phyloP scores from a whole-genome alignment of 2,888 invertebrate genomes.

The Eretmocerus hayati region DNA sequence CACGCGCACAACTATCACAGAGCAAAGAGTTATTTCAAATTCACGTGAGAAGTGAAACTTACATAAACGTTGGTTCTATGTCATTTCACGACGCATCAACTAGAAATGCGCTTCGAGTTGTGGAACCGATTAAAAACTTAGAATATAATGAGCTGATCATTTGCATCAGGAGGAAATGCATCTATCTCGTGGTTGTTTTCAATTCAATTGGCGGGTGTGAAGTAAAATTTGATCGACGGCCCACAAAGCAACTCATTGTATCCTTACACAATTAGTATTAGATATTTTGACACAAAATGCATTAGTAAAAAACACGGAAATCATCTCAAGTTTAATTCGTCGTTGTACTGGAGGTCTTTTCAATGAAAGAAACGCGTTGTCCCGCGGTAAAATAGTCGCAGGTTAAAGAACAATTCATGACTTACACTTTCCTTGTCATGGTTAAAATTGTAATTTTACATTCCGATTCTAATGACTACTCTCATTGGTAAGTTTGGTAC shows the following conservation, averaged over 20 bases:
- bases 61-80: not conserved
- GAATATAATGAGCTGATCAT: no score
- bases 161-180: not conserved
- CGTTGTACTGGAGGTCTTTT: constrained; percentile 22
- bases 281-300: constrained; percentile 10
- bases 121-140: no score
- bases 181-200: no score
- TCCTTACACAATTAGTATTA: constrained; percentile 14
- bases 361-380: no score
- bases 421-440: constrained; percentile 14
- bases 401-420: constrained; percentile 20
- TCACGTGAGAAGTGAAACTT: constrained; percentile 6
- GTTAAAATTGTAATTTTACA: no score
- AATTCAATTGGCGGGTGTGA: no score
- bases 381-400: constrained; percentile 16
- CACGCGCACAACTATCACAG: constrained; percentile 47
- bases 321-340: constrained; percentile 6
- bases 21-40: constrained; percentile 46
- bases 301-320: constrained; percentile 15
- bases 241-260: no score
- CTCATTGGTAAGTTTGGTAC: no score
- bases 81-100: no score
- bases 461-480: no score
- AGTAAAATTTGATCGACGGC: no score
- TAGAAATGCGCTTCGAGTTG: no score